These are phyloP conservation scores for Heterotis niloticus DNA, from an alignment of 2,113 vertebrate genomes.

Conservation along the genomic window DNA sequence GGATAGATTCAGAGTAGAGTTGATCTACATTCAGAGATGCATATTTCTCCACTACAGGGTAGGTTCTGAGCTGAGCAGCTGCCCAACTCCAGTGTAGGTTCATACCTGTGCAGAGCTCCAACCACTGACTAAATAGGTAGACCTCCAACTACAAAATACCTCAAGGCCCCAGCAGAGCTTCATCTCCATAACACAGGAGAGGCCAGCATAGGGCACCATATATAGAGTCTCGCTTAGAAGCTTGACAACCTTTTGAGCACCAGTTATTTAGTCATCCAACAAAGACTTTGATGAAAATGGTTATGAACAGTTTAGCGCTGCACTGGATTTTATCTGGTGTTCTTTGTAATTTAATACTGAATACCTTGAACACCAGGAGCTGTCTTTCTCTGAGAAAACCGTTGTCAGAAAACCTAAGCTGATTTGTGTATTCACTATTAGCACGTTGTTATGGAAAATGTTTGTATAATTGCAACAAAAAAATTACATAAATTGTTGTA, in stretches of 20 bases:
- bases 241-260: not conserved
- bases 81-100: not conserved
- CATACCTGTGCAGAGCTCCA: not conserved
- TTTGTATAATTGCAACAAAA: not conserved
- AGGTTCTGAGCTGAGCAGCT: too few relatives aligned
- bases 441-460: not conserved
- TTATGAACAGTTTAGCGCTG: not conserved
- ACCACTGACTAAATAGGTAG: not conserved
- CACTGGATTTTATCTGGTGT: not conserved
- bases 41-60: too few relatives aligned
- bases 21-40: too few relatives aligned
- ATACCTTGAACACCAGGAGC: not conserved
- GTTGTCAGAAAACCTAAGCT: not conserved
- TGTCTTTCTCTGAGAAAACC: not conserved
- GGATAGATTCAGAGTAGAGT: too few relatives aligned
- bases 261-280: slow-evolving; percentile 4
- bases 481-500: too few relatives aligned
- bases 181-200: too few relatives aligned
- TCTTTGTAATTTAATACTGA: slow-evolving; percentile 6
- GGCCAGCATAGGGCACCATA: not conserved
- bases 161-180: not conserved
- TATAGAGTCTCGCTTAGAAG: not conserved
- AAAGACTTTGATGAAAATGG: not conserved
- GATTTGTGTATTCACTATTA: not conserved
- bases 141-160: not conserved